phyloP scores from a whole-genome alignment of 2,113 vertebrate species.

The Coptodon bakossiorum region DNA sequence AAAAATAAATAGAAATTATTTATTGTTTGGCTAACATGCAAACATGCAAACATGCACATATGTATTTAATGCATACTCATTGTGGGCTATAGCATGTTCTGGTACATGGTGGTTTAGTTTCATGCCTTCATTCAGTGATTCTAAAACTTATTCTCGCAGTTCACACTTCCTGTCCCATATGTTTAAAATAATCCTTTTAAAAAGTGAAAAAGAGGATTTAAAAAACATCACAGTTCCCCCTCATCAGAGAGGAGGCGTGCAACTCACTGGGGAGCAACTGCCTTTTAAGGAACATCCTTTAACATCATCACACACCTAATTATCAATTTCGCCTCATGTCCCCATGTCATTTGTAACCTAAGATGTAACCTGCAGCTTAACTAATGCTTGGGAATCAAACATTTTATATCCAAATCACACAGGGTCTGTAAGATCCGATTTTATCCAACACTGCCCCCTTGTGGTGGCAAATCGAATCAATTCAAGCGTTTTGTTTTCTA shows the following conservation, averaged over 20 bases:
- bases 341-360: background rate
- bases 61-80: background rate
- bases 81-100: background rate
- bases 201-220: background rate
- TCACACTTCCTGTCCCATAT: background rate
- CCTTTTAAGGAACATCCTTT: background rate
- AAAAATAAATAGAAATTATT: background rate
- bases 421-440: background rate
- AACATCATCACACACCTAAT: background rate
- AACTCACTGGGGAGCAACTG: background rate
- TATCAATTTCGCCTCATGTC: background rate
- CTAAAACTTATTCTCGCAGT: background rate
- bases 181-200: background rate
- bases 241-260: background rate
- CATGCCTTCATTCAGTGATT: background rate
- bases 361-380: background rate
- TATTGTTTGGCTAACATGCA: background rate
- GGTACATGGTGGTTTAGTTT: background rate
- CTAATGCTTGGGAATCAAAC: background rate
- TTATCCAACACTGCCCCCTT: slow-evolving; percentile 1
- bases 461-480: background rate
- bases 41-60: background rate
- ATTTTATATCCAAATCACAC: background rate
- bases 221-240: background rate
- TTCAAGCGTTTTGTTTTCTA: background rate